These are phyloP conservation scores for Mus spicilegus DNA, from an alignment of 2,113 vertebrate genomes.

Conservation along the genomic window DNA sequence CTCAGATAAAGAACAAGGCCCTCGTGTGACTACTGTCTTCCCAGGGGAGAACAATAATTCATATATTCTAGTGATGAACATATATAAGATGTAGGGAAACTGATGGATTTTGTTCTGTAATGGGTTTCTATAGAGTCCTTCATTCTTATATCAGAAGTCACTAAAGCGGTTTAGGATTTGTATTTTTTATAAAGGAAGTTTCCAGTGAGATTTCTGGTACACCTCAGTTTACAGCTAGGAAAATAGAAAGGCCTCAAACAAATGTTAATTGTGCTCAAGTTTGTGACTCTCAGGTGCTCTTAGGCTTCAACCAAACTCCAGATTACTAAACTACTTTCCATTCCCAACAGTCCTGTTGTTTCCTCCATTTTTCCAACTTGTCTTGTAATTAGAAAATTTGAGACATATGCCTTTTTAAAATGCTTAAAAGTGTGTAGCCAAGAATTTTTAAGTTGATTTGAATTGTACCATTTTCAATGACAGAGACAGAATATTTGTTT, in stretches of 20 bases:
- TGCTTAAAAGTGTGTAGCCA: background rate
- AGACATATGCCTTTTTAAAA: background rate
- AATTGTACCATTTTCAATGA: constrained; percentile 6
- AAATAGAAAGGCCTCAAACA: background rate
- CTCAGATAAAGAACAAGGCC: background rate
- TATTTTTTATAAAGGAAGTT: background rate
- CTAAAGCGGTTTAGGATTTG: background rate
- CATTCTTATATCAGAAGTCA: background rate
- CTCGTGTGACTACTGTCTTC: background rate
- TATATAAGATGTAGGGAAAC: background rate
- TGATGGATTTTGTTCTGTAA: background rate
- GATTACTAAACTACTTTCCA: background rate
- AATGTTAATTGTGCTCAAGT: background rate
- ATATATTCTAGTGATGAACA: too few species aligned
- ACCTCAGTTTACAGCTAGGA: background rate
- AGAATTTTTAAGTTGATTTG: background rate
- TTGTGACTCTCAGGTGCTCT: background rate
- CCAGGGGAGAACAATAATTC: background rate
- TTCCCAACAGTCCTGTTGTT: background rate
- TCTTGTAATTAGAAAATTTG: background rate
- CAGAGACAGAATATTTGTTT: background rate
- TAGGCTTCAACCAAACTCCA: background rate
- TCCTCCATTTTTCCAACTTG: background rate
- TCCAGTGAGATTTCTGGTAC: background rate
- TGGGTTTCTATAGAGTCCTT: background rate